Percentiles rank a stretch among this genome's conserved stretches.
These are phyloP conservation scores for Tenthredo scrophulariae DNA, from an alignment of 2,888 invertebrate species.

Conservation along the genomic window DNA sequence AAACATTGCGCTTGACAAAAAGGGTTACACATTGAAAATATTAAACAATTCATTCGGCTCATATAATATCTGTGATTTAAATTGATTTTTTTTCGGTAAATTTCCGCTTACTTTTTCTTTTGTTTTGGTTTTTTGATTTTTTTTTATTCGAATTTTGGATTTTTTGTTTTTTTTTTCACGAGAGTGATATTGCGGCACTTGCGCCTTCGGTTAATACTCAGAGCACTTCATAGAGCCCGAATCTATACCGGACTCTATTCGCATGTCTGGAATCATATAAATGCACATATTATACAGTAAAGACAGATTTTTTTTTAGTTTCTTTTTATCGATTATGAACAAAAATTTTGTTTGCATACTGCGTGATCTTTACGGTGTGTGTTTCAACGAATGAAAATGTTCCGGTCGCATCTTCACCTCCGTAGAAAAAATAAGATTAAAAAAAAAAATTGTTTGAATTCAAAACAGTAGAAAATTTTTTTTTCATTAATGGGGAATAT, in stretches of 20 bases:
- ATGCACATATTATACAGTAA: conserved; percentile 77
- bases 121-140: background rate
- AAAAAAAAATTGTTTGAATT: background rate
- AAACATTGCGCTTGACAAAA: conserved; percentile 70
- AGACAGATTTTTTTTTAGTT: conserved; percentile 60
- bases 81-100: conserved; percentile 7
- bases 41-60: conserved; percentile 21
- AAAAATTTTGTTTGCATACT: conserved; percentile 66
- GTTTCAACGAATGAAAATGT: conserved; percentile 34
- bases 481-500: background rate
- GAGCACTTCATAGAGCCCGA: conserved; percentile 75
- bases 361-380: conserved; percentile 66
- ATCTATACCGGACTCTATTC: conserved; percentile 75
- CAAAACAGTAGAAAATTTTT: too few relatives aligned
- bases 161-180: conserved; percentile 55
- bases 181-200: conserved; percentile 60
- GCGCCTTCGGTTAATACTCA: conserved; percentile 58
- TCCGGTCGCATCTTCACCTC: background rate
- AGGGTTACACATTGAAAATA: conserved; percentile 66
- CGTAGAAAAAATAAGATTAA: background rate
- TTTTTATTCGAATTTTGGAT: conserved; percentile 54
- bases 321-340: conserved; percentile 53
- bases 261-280: conserved; percentile 77
- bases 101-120: conserved; percentile 32
- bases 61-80: conserved; percentile 12